phyloP scores from a whole-genome alignment of 2,888 invertebrate species.

The Aquatica leii region DNA sequence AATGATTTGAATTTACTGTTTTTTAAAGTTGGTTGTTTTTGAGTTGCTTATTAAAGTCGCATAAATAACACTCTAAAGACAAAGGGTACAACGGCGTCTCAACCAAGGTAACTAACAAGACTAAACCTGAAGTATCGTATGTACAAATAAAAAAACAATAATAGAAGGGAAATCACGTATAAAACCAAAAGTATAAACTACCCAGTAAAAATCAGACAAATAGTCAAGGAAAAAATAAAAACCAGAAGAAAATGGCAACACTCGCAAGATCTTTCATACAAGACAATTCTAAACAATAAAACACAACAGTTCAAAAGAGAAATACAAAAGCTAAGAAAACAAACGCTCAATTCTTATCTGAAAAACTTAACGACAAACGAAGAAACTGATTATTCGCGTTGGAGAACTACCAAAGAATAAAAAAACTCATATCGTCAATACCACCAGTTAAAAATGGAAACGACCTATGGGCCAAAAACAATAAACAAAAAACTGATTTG shows the following conservation, averaged over 20 bases:
- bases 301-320: slow-evolving; percentile 12
- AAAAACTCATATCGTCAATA: slow-evolving; percentile 16
- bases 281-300: slow-evolving; percentile 15
- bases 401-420: slow-evolving; percentile 7
- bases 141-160: no score
- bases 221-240: no score
- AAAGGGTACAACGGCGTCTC: no score
- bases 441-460: slow-evolving; percentile 33
- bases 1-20: no score
- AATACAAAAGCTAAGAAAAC: slow-evolving; percentile 16
- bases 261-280: not conserved
- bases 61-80: no score
- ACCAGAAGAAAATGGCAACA: not conserved
- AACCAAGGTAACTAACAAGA: no score
- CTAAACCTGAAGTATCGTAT: no score
- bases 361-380: not conserved
- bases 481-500: slow-evolving; percentile 38
- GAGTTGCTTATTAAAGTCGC: no score
- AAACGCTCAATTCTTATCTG: not conserved
- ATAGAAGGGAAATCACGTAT: no score
- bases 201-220: no score
- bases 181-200: no score
- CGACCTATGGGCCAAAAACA: slow-evolving; percentile 36
- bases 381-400: not conserved
- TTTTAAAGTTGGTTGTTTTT: no score